Percentiles rank a stretch among this genome's conserved stretches.
phyloP scores from a whole-genome alignment of 2,113 vertebrate species.

The Labrus mixtus region DNA sequence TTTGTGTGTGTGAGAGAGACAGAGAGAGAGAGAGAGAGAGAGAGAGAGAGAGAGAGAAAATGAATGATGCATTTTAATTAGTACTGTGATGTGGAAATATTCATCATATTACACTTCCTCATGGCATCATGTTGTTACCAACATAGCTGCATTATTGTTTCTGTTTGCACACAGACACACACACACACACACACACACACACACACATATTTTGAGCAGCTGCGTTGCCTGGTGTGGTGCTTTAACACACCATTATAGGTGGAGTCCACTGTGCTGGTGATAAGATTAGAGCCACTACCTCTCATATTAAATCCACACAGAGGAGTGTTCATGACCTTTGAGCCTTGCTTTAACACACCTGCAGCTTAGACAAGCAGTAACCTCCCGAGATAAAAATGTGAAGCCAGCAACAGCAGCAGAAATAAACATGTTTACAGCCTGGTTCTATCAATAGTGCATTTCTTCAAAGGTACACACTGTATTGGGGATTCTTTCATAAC shows the following conservation, averaged over 20 bases:
- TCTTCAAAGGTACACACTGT: no score
- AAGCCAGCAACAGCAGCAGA: no score
- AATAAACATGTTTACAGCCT: no score
- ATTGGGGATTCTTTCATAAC: no score
- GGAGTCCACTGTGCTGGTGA: neutral
- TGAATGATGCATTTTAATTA: constrained; percentile 27
- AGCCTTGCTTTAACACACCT: neutral
- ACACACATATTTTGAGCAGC: neutral
- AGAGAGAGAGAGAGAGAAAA: neutral
- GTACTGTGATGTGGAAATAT: constrained; percentile 3
- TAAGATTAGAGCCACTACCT: neutral
- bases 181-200: neutral
- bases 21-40: no score
- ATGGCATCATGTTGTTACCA: constrained; percentile 7
- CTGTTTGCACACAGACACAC: neutral
- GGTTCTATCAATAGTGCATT: no score
- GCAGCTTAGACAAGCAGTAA: neutral
- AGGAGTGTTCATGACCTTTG: neutral
- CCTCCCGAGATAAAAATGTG: no score
- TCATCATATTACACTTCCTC: constrained; percentile 21
- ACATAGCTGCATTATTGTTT: constrained; percentile 2
- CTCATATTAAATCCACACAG: neutral
- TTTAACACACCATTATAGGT: neutral
- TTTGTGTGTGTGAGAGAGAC: neutral
- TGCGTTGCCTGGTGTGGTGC: neutral